phyloP scores from a whole-genome alignment of 2,797 vertebrate species.

The Champsocephalus gunnari region DNA sequence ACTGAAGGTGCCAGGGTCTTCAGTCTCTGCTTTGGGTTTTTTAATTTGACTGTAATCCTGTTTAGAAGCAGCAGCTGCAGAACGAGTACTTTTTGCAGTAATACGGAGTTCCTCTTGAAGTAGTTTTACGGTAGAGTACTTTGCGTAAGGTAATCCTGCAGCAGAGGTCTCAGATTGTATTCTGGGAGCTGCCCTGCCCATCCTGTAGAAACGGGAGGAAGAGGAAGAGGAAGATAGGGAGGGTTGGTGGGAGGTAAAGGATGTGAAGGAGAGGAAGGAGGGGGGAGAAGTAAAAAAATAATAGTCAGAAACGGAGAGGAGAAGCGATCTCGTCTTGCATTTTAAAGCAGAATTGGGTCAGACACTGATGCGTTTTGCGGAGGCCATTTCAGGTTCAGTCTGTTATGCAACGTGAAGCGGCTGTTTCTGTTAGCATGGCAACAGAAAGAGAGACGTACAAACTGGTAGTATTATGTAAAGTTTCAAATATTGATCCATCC shows the following conservation, averaged over 20 bases:
- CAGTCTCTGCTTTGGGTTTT: slow-evolving; percentile 1
- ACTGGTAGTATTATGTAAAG: slow-evolving; percentile 53
- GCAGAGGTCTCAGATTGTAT: slow-evolving; percentile 64
- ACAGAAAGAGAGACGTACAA: slow-evolving; percentile 21
- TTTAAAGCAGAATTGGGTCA: slow-evolving; percentile 58
- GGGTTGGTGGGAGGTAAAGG: slow-evolving; percentile 53
- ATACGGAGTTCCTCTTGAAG: not conserved
- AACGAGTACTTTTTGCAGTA: slow-evolving; percentile 1
- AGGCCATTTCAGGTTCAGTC: slow-evolving; percentile 56
- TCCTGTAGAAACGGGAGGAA: slow-evolving; percentile 72
- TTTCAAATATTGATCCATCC: slow-evolving; percentile 36
- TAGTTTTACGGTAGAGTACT: not conserved
- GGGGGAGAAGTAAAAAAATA: slow-evolving; percentile 20
- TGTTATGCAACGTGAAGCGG: slow-evolving; percentile 46
- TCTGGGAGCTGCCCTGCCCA: slow-evolving; percentile 78
- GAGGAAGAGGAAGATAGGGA: slow-evolving; percentile 53
- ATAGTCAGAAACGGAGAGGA: slow-evolving; percentile 36
- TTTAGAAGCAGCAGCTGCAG: not conserved
- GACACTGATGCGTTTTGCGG: slow-evolving; percentile 19
- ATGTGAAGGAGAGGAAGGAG: slow-evolving; percentile 11
- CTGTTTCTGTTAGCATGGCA: slow-evolving; percentile 45
- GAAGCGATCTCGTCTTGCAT: slow-evolving; percentile 23
- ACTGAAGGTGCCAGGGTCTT: slow-evolving; percentile 21
- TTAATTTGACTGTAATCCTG: slow-evolving; percentile 37
- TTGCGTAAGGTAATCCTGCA: slow-evolving; percentile 35